A percentile compares a stretch with the other conserved stretches of the same genome.
These are phyloP conservation scores for Colletes gigas DNA, from an alignment of 1,140 invertebrate genomes.

Conservation along the genomic window DNA sequence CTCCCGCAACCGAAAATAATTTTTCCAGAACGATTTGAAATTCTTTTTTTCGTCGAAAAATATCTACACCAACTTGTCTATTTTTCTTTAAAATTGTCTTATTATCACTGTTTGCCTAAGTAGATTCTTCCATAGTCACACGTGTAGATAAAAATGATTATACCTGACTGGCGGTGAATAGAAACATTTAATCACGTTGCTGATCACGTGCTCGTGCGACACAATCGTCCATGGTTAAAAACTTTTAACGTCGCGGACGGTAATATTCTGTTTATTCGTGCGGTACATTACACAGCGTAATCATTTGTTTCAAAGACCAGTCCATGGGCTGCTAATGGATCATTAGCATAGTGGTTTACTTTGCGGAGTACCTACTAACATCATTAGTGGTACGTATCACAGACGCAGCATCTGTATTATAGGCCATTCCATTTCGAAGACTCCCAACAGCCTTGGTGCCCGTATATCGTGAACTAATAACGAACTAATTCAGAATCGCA, in stretches of 20 bases:
- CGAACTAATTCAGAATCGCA: background rate
- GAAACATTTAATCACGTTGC: too few relatives aligned
- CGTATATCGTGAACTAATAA: background rate
- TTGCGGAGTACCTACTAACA: background rate
- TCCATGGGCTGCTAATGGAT: background rate
- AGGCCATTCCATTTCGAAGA: background rate
- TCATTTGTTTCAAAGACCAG: background rate
- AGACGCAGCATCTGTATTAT: background rate
- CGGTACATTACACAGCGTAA: background rate
- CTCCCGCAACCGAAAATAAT: too few relatives aligned
- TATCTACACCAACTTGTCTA: too few relatives aligned
- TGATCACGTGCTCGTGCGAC: too few relatives aligned
- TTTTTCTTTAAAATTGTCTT: too few relatives aligned
- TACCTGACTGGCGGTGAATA: too few relatives aligned
- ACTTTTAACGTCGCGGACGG: background rate
- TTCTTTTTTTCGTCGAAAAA: too few relatives aligned
- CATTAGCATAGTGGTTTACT: constrained; percentile 1
- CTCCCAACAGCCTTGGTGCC: background rate
- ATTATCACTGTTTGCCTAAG: too few relatives aligned
- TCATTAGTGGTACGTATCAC: background rate
- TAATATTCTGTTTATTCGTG: background rate
- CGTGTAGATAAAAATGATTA: too few relatives aligned
- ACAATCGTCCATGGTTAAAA: too few relatives aligned
- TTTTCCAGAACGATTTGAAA: too few relatives aligned
- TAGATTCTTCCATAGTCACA: too few relatives aligned